A percentile compares a stretch with the other conserved stretches of the same genome.
Conservation (phyloP, 1,140 invertebrate genomes). For the Manduca sexta region DNA sequence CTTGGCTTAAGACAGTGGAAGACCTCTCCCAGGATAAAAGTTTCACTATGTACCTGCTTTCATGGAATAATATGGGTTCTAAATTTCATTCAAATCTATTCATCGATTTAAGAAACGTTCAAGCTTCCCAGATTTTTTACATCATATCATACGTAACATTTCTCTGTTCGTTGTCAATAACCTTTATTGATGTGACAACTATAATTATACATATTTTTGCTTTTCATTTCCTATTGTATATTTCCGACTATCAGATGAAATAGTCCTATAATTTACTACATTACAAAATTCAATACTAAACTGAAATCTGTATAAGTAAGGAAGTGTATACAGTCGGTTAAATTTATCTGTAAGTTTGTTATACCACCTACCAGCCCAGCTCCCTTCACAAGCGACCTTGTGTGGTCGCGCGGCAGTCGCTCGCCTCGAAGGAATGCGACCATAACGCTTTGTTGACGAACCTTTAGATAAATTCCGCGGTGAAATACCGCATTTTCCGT, state of each 20-base stretch:
- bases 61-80: too few relatives aligned
- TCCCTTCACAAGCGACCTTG: conserved; percentile 64
- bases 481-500: conserved; percentile 8
- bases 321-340: conserved; percentile 9
- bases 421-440: conserved; percentile 54
- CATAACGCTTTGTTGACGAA: conserved; percentile 51
- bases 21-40: too few relatives aligned
- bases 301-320: conserved; percentile 7
- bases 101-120: too few relatives aligned
- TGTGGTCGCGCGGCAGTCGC: conserved; percentile 52
- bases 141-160: too few relatives aligned
- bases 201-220: too few relatives aligned
- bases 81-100: background rate
- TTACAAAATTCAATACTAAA: background rate
- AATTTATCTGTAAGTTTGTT: background rate
- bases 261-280: background rate
- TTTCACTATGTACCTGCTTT: too few relatives aligned
- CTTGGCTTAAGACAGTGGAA: too few relatives aligned
- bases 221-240: too few relatives aligned
- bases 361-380: background rate
- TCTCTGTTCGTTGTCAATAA: too few relatives aligned
- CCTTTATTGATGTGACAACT: too few relatives aligned
- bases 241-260: background rate
- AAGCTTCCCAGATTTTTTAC: too few relatives aligned
- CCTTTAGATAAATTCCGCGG: conserved; percentile 23